phyloP scores from a whole-genome alignment of 2,888 invertebrate genomes.

The Zaprionus bogoriensis region DNA sequence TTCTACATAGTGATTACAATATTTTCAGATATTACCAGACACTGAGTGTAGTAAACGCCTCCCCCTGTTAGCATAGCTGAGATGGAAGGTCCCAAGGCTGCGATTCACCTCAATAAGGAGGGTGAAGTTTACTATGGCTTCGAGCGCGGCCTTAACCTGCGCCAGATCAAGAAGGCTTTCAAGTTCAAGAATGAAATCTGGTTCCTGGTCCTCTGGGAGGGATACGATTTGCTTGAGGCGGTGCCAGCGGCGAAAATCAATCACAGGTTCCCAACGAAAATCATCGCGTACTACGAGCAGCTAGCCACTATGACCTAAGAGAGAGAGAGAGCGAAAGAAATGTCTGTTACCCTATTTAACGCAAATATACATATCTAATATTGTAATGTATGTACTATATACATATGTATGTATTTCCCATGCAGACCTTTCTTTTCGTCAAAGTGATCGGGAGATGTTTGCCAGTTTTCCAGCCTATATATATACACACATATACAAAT shows the following conservation, averaged over 20 bases:
- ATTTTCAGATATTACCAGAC: not conserved
- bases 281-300: not conserved
- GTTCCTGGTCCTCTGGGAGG: slow-evolving; percentile 17
- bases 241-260: not conserved
- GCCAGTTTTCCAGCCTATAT: no score
- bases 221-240: slow-evolving; percentile 8
- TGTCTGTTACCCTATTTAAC: no score
- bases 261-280: not conserved
- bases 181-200: not conserved
- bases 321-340: no score
- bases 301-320: not conserved
- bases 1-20: not conserved
- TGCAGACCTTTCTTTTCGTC: no score
- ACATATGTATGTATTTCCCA: no score
- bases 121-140: slow-evolving; percentile 14
- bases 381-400: no score
- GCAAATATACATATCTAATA: no score
- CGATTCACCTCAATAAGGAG: not conserved
- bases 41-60: no score
- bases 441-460: no score
- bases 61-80: not conserved
- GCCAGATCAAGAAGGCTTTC: not conserved
- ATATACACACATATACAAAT: no score
- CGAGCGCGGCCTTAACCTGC: not conserved
- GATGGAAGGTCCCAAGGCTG: slow-evolving; percentile 11